A percentile compares a stretch with the other conserved stretches of the same genome.
These are phyloP conservation scores for Hipparchia sbordonii DNA, from an alignment of 2,888 invertebrate genomes.

Conservation along the genomic window DNA sequence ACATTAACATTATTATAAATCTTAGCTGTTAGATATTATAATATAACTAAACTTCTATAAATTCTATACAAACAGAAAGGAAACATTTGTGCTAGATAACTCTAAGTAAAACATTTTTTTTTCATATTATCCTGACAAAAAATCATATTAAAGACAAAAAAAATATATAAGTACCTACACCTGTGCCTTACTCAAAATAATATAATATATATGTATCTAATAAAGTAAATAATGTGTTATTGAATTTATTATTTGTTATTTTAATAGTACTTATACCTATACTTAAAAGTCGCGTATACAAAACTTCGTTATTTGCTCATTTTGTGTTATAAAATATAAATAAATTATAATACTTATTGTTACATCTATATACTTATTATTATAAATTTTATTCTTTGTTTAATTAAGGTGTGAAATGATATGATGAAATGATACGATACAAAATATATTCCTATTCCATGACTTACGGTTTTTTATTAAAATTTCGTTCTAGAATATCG, in stretches of 20 bases:
- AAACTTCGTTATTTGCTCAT: conserved; percentile 36
- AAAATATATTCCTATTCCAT: conserved; percentile 39
- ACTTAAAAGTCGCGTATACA: conserved; percentile 13
- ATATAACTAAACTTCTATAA: neutral
- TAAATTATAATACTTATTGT: conserved; percentile 9
- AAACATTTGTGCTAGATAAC: neutral
- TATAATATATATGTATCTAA: conserved; percentile 8
- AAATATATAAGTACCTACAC: conserved; percentile 9
- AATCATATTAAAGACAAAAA: neutral
- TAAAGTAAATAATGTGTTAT: conserved; percentile 7
- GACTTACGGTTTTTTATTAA: conserved; percentile 14
- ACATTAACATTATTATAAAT: neutral
- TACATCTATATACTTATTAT: conserved; percentile 16
- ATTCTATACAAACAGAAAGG: too few relatives aligned
- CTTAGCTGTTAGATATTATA: neutral
- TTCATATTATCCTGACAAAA: too few relatives aligned
- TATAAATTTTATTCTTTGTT: conserved; percentile 15
- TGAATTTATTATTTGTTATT: neutral
- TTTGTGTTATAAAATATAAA: conserved; percentile 26
- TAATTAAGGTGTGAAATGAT: conserved; percentile 26
- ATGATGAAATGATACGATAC: conserved; percentile 27
- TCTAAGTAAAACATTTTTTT: neutral
- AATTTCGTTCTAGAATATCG: neutral
- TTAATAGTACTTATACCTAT: neutral
- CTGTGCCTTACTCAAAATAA: conserved; percentile 34